Conservation (phyloP, 2,888 invertebrate genomes). For the Pammene aurita region DNA sequence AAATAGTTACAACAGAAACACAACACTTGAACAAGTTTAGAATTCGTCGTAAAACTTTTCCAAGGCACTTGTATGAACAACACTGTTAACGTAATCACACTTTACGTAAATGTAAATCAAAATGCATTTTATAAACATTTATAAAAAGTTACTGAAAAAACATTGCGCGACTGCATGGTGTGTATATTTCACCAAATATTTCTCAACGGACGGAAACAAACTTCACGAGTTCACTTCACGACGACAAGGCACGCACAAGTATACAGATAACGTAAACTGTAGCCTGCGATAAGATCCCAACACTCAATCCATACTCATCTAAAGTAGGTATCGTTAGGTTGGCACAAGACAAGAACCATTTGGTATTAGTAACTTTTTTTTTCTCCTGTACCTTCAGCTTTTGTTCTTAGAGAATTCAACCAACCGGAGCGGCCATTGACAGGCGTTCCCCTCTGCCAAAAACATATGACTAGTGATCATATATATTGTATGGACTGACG, state of each 20-base stretch:
- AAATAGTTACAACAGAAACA: constrained; percentile 42
- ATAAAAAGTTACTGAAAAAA: constrained; percentile 19
- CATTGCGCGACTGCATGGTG: constrained; percentile 35
- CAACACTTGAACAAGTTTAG: constrained; percentile 52
- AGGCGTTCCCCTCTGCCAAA: too few relatives aligned
- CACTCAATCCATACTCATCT: neutral
- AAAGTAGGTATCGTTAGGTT: constrained; percentile 7
- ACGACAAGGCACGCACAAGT: constrained; percentile 42
- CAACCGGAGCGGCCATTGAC: too few relatives aligned
- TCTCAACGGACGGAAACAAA: constrained; percentile 42
- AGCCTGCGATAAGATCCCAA: neutral
- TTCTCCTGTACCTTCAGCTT: too few relatives aligned
- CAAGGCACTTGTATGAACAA: constrained; percentile 59
- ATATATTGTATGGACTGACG: too few relatives aligned
- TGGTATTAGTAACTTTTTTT: too few relatives aligned
- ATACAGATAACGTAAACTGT: constrained; percentile 30
- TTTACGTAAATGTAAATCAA: constrained; percentile 40
- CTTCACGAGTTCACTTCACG: constrained; percentile 41
- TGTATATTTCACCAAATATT: constrained; percentile 41
- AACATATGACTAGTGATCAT: too few relatives aligned
- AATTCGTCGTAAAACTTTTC: constrained; percentile 68
- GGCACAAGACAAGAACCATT: neutral
- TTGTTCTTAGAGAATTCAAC: too few relatives aligned
- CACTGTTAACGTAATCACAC: constrained; percentile 50
- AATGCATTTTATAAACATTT: constrained; percentile 28